Base-by-base conservation (phyloP, 2,888 invertebrate genomes). In the Chrysopilus asiliformis region DNA sequence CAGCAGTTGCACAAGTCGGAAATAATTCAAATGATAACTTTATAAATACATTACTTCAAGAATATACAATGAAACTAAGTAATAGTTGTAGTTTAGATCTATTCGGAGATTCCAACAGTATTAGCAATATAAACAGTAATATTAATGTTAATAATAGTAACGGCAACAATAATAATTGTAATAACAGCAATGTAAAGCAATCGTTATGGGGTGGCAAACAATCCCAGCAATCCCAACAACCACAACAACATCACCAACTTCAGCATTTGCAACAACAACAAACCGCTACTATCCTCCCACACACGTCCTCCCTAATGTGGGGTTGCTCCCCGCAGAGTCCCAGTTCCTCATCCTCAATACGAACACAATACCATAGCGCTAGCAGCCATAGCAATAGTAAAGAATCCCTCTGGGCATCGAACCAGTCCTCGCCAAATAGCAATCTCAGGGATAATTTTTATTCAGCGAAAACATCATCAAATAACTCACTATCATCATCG, bases 381-480 rank as follows among this genome's bases (percentile, higher is more conserved):
- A 53, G 53, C 39, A 51, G 52, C 47, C 52, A 52, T 47, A 56
- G 55, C 44, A 57, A 58, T 46, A 58, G 61, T 48, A 64, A 63
- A 48, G 63, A 64, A 47, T 52, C 57, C 40, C 51, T 63, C 18
- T 60, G 62, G 58, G 51, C 57, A 12, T 52, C 53, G 35, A 49
- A 52, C 35, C 59, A 58, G 46, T 54, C 55, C 19, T 60, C 62
- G 41, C 59, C 61, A 43, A 55, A 49, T 38, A 51, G 48, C 41
- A 44, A 52, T 49, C 51, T 51, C 49, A 52, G 51, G 47, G 55
- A 56, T 45, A 53, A 45, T 43, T 51, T 48, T 47, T 50, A 50
- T 40, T 45, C 45, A 30, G 35, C 42, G 32, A 48, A 47, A 26
- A 45, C 42, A n/a, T 48, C 49, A 32, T 49, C 49, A 32, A 48